Base-by-base conservation (phyloP, 2,888 invertebrate genomes). In the Suillia variegata region DNA sequence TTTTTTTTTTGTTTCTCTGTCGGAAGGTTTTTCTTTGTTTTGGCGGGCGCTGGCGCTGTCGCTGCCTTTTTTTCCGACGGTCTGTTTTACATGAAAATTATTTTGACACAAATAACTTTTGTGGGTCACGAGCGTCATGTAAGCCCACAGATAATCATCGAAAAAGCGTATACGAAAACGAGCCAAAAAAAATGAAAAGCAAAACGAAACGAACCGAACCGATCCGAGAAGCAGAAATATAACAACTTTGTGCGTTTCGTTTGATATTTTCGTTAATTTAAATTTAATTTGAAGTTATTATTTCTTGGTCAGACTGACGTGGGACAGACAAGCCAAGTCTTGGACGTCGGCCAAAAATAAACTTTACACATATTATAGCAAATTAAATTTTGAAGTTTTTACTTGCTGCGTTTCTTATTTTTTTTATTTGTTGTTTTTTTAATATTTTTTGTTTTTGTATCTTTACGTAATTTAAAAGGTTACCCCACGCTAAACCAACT, bases 71-170 rank as follows among this genome's bases (percentile, higher is more conserved):
- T 45, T 55, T 47, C 45, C 4, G 48, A 63, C 54, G 51, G 21
- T 33, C 17, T 17, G 17, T 21, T 57, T 21, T 58, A 68, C 71
- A 77, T 74, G 76, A 74, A 74, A 76, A 74, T 74, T 75, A 66
- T 67, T 77, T 74, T 74, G 77, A 74, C 74, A 74, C 67, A 76
- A 73, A 73, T 72, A 50, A 45, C 61, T 65, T 68, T 74, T 70
- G 76, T 74, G 71, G 77, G 77, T 77, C 74, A 74, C 73, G 67
- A 74, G 71, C 70, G 70, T 68, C 77, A 76, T 74, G 69, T 65
- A 64, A 56, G 56, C 62, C 18, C 59, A 31, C n/a, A 13, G 38
- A 38, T 38, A 38, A 31, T 26, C 54, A 54, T 20, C 47, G 33
- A 38, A 12, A 12, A 5, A 13, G n/a, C 38, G 26, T n/a, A n/a